These are phyloP conservation scores for Eulemur mongoz DNA, from an alignment of 2,797 vertebrate species.

Conservation along the genomic window DNA sequence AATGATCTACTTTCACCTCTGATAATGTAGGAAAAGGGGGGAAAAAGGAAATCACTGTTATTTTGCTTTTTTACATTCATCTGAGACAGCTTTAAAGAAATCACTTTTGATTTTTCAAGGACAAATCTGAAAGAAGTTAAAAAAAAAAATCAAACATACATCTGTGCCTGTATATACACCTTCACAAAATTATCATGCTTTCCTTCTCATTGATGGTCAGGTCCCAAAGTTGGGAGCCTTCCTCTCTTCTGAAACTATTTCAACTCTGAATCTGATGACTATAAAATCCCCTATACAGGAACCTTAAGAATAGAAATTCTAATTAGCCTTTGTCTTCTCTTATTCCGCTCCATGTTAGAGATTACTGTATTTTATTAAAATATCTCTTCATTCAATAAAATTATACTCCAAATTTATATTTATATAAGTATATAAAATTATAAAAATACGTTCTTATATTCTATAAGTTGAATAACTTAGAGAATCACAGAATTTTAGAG, in stretches of 20 bases:
- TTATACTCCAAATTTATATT: background rate
- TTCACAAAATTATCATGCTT: background rate
- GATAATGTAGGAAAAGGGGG: background rate
- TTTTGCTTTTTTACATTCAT: background rate
- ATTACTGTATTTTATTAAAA: slow-evolving; percentile 81
- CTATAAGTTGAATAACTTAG: background rate
- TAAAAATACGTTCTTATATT: background rate
- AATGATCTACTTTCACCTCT: slow-evolving; percentile 6
- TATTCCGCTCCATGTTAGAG: slow-evolving; percentile 76
- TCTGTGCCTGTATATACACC: background rate
- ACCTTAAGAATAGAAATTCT: slow-evolving; percentile 61
- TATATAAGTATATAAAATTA: background rate
- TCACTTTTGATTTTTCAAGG: slow-evolving; percentile 51
- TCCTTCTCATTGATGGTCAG: slow-evolving; percentile 82
- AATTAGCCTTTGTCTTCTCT: slow-evolving; percentile 84
- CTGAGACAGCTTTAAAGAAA: background rate
- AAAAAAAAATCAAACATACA: background rate
- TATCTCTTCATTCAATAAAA: slow-evolving; percentile 23
- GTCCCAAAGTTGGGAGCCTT: slow-evolving; percentile 78
- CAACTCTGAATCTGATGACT: slow-evolving; percentile 72
- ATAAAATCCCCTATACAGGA: slow-evolving; percentile 66
- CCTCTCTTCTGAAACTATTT: slow-evolving; percentile 76
- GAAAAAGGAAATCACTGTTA: background rate
- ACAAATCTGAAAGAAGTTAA: slow-evolving; percentile 31
- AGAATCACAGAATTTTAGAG: background rate